Percentiles rank a stretch among this genome's conserved stretches.
phyloP scores from a whole-genome alignment of 2,888 invertebrate genomes.

The Dolomedes plantarius region DNA sequence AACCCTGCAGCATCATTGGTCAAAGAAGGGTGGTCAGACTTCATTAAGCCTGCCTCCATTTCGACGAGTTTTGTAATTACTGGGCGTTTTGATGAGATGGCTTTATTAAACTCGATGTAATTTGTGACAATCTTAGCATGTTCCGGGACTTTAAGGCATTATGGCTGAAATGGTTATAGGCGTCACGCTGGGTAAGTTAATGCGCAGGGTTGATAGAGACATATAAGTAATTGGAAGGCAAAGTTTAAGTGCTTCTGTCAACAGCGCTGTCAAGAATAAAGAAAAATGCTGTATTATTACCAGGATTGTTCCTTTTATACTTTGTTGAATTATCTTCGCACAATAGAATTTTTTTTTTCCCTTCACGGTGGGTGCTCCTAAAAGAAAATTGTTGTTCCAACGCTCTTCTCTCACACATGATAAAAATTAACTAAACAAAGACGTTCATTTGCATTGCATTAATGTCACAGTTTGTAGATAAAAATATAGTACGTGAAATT shows the following conservation, averaged over 20 bases:
- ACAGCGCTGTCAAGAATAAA: not conserved
- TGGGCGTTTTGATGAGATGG: not conserved
- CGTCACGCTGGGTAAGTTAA: constrained; percentile 11
- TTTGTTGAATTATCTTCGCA: not conserved
- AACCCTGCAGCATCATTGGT: not conserved
- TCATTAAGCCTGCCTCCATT: constrained; percentile 15
- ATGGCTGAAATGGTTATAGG: not conserved
- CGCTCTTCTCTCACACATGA: no score
- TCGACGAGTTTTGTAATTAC: constrained; percentile 6
- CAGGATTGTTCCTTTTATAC: not conserved
- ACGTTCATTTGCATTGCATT: no score
- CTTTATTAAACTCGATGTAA: constrained; percentile 3
- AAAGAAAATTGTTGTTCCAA: no score
- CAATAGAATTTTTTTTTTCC: not conserved
- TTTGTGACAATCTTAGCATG: not conserved
- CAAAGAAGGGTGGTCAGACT: not conserved
- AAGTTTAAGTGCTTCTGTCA: constrained; percentile 12
- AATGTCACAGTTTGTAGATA: no score
- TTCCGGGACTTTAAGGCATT: not conserved
- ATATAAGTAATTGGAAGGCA: not conserved
- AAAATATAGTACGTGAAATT: no score
- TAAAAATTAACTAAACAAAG: no score
- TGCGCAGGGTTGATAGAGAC: not conserved
- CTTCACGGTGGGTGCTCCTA: no score
- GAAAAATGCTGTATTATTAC: not conserved